These are phyloP conservation scores for Astur gentilis DNA, from an alignment of 2,113 vertebrate genomes.

Conservation along the genomic window DNA sequence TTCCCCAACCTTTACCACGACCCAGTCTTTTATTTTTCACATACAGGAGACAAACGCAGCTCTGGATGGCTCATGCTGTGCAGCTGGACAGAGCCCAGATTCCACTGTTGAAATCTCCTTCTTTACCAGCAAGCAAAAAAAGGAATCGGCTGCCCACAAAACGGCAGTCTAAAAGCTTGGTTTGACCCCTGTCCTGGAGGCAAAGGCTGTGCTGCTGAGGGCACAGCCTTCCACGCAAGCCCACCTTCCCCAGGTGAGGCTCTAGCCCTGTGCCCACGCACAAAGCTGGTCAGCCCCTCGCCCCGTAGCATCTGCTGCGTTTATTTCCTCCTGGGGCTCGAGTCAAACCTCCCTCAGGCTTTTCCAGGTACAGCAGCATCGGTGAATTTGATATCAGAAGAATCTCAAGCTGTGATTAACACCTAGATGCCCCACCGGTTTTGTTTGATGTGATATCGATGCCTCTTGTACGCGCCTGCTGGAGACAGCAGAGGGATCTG, in stretches of 20 bases:
- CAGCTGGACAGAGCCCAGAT: background rate
- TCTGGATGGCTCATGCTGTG: background rate
- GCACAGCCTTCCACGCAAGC: background rate
- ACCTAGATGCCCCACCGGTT: background rate
- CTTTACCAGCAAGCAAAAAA: background rate
- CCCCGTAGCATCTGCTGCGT: background rate
- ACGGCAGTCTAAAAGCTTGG: background rate
- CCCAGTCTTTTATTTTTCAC: background rate
- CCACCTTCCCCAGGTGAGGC: too few relatives aligned
- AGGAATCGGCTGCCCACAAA: background rate
- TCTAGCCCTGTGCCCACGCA: fast-evolving
- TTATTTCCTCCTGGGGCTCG: background rate
- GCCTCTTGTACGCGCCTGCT: background rate
- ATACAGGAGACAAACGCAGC: background rate
- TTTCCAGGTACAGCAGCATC: background rate
- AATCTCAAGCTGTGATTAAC: background rate
- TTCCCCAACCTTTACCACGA: background rate
- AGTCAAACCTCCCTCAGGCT: background rate
- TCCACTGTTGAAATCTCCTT: background rate
- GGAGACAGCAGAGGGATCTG: background rate
- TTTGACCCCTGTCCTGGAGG: background rate
- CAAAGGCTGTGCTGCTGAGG: fast-evolving
- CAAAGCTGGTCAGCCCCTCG: background rate
- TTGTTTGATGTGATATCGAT: background rate
- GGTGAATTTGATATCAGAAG: background rate